Percentiles rank a stretch among this genome's conserved stretches.
These are phyloP conservation scores for Sebastes steindachneri DNA, from an alignment of 2,797 vertebrate species.

Conservation along the genomic window DNA sequence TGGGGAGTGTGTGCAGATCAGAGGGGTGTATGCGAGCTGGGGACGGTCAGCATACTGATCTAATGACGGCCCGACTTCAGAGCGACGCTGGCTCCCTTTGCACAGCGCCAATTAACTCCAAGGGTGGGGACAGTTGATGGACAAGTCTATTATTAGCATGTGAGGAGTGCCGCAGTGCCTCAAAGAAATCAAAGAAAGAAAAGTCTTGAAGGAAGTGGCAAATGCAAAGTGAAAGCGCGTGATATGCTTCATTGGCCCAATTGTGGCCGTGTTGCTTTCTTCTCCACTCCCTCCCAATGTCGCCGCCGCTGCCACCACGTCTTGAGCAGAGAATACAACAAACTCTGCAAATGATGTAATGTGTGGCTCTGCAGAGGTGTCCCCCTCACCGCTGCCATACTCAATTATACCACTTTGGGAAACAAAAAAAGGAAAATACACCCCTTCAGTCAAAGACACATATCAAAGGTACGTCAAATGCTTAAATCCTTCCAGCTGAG, in stretches of 20 bases:
- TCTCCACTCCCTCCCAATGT: slow-evolving; percentile 17
- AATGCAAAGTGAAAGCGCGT: slow-evolving; percentile 77
- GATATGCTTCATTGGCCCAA: slow-evolving; percentile 82
- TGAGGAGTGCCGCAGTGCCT: slow-evolving; percentile 74
- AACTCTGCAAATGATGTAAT: slow-evolving; percentile 65
- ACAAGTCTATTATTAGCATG: slow-evolving; percentile 85
- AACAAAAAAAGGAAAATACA: slow-evolving; percentile 22
- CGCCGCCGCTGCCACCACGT: background rate
- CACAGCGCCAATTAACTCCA: slow-evolving; percentile 83
- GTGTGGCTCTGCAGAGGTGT: slow-evolving; percentile 43
- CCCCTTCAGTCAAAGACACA: slow-evolving; percentile 46
- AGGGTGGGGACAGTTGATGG: slow-evolving; percentile 83
- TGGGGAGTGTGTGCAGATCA: slow-evolving; percentile 57
- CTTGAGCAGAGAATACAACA: slow-evolving; percentile 50
- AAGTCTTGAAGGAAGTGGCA: slow-evolving; percentile 78
- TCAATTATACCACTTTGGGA: slow-evolving; percentile 49
- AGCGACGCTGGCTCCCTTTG: slow-evolving; percentile 68
- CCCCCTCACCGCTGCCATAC: slow-evolving; percentile 14
- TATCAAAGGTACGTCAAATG: slow-evolving; percentile 49
- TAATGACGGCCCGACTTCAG: slow-evolving; percentile 82
- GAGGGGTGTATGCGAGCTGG: slow-evolving; percentile 52
- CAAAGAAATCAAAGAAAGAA: slow-evolving; percentile 81
- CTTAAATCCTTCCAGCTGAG: slow-evolving; percentile 41
- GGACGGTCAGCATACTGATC: slow-evolving; percentile 81
- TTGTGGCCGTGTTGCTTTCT: slow-evolving; percentile 73